Percentiles rank a stretch among this genome's conserved stretches.
These are phyloP conservation scores for Brevimyrus niger DNA, from an alignment of 2,113 vertebrate genomes.

Conservation along the genomic window DNA sequence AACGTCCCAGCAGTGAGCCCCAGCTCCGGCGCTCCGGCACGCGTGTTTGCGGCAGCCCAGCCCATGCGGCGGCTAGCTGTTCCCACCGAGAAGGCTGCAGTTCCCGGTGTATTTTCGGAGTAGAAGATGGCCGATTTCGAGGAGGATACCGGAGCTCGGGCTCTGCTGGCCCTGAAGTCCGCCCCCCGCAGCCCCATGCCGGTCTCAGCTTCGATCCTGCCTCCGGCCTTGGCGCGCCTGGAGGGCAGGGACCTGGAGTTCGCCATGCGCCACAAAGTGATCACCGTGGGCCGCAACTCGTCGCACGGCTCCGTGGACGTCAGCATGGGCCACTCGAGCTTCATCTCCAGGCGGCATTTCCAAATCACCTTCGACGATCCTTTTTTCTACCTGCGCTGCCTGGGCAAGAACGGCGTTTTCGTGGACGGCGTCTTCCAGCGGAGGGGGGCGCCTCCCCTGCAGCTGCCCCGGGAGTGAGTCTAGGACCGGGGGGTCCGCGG, in stretches of 20 bases:
- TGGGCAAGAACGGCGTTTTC: conserved; percentile 91
- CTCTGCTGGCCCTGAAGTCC: conserved; percentile 77
- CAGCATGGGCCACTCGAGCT: conserved; percentile 94
- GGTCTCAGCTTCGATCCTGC: conserved; percentile 43
- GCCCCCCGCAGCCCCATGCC: conserved; percentile 74
- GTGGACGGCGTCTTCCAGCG: conserved; percentile 92
- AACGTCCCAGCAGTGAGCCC: not conserved
- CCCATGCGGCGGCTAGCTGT: conserved; percentile 57
- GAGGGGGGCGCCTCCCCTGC: conserved; percentile 78
- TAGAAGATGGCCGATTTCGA: conserved; percentile 76
- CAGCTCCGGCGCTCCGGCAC: conserved; percentile 32
- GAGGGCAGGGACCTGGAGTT: conserved; percentile 86
- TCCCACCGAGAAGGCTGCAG: conserved; percentile 25
- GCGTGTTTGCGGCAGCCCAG: conserved; percentile 32
- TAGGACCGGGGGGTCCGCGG: not conserved
- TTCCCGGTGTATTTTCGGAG: conserved; percentile 35
- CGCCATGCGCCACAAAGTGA: conserved; percentile 85
- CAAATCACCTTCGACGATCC: conserved; percentile 83
- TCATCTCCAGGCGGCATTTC: conserved; percentile 90
- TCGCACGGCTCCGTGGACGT: conserved; percentile 94
- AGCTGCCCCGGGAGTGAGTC: conserved; percentile 84
- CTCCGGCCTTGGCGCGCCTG: conserved; percentile 63
- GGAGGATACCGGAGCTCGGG: conserved; percentile 82
- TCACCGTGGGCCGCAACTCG: conserved; percentile 93
- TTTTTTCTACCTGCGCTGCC: conserved; percentile 77